Evolutionary conservation across 2,113 vertebrate species (phyloP), one percentile per base, ranked within the genome.

Genomic region (Chaetops frenatus): DNA sequence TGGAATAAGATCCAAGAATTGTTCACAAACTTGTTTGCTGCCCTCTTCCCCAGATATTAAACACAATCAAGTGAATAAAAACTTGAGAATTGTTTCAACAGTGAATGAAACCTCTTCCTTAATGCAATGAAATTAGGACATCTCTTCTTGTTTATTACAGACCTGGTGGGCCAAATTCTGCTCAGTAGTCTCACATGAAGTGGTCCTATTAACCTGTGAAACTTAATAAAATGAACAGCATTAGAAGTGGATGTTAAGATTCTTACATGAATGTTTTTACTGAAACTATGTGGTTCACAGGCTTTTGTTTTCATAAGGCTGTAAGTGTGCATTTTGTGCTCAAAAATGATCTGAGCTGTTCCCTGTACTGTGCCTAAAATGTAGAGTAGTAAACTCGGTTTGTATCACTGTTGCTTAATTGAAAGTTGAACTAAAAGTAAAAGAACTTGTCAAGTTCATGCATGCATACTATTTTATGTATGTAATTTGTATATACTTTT

Each of bases 161-260:
- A 65, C 31, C 25, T 29, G 12, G 31, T 61, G 33, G 40, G 33
- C 12, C 57, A 80, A 82, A 53, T 50, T 66, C 50, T 77, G 35
- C 57, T 67, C 25, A 13, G 0, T 69, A 17, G 60, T 81, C 25
- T 62, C n/a, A 29, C 0, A 0, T 79, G 23, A 65, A 60, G 8
- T 58, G 17, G 20, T 88, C 62, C 47, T 65, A 17, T 28, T 82
- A 28, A 85, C 61, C 31, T 61, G 25, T 69, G 50, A 65, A 85
- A 64, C 24, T 38, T 56, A 70, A 42, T 66, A 79, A 91, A 67
- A 19, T 33, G 33, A 35, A 48, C 44, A 81, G 65, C 50, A 31
- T 57, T 81, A 84, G 25, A 48, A 81, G 15, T 67, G 44, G 31
- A 62, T 84, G 54, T 90, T 66, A 91, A 76, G 38, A 48, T 14